Base-by-base conservation (phyloP, 2,797 vertebrate genomes). In the Gorsachius magnificus region DNA sequence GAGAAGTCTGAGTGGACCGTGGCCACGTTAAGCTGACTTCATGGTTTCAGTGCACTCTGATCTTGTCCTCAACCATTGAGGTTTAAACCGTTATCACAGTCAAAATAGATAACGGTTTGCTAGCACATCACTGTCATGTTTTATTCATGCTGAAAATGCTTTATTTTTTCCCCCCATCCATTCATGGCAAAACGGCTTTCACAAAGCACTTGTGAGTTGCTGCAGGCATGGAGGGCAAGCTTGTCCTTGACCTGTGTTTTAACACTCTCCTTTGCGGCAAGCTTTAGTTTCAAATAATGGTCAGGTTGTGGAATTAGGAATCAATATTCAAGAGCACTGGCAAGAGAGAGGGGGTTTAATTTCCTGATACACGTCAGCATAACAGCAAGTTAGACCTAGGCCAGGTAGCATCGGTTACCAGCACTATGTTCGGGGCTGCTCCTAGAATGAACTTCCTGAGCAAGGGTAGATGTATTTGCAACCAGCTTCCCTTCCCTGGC, bases 281-380 rank as follows among this genome's bases (percentile, higher is more conserved):
- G 91, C 84, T 97, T 96, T 72, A 72, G 89, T 96, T 95, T 97
- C 96, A 96, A 96, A 93, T 95, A 97, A 96, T 82, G 72, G 95
- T 76, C 93, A 95, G 93, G 84, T 93, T 94, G 92, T 95, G 84
- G 94, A 93, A 93, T 87, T 80, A 94, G 57, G 79, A 94, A 95
- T 96, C 95, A 78, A 91, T 91, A 95, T 48, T 56, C 69, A 83
- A 80, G 54, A 92, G 79, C 65, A 63, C 71, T 91, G 72, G 68
- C 56, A 95, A 93, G 64, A 85, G 41, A 92, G 31, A 75, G 22
- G 16, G 29, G 25, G 22, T 89, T 95, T 92, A 41, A 93, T 92
- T 95, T 89, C 94, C 87, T 88, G 76, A 70, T 77, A 65, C 3
- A 2, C 69, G 78, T 95, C 95, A 95, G 83, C 33, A 33, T 6